Conservation (phyloP, 2,797 vertebrate species). For the Sebastes hubbsi region DNA sequence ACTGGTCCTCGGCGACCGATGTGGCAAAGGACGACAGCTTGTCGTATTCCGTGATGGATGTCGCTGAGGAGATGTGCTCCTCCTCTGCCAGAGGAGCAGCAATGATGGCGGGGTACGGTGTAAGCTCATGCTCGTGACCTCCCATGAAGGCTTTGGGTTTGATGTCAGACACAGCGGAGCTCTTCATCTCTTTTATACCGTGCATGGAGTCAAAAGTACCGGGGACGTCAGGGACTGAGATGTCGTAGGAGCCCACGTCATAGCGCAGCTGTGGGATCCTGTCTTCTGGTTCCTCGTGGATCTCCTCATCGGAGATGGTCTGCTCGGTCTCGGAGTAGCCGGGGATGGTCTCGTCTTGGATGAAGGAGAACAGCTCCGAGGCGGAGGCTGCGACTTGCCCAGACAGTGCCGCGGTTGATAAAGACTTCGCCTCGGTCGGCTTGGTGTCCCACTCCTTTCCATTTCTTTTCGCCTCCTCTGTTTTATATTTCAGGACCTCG, state of each 20-base stretch:
- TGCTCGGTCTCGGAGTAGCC: conserved; percentile 98
- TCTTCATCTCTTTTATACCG: conserved; percentile 85
- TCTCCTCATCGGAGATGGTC: conserved; percentile 98
- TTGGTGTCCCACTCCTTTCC: conserved; percentile 75
- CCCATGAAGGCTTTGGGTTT: conserved; percentile 84
- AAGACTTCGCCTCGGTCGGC: conserved; percentile 53
- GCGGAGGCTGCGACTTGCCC: conserved; percentile 62
- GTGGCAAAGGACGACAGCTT: conserved; percentile 98
- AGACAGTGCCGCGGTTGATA: background rate
- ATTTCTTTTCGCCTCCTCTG: conserved; percentile 74
- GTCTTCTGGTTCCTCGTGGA: conserved; percentile 94
- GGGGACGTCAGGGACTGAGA: conserved; percentile 89
- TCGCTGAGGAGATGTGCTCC: conserved; percentile 97
- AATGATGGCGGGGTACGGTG: conserved; percentile 88
- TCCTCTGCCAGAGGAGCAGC: conserved; percentile 97
- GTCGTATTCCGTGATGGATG: conserved; percentile 98
- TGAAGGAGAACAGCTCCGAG: conserved; percentile 91
- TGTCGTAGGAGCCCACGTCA: conserved; percentile 86
- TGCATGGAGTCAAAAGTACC: conserved; percentile 88
- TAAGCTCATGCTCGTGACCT: conserved; percentile 84
- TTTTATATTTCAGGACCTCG: conserved; percentile 83
- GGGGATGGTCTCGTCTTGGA: conserved; percentile 98
- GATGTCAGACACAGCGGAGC: conserved; percentile 69
- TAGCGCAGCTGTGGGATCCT: conserved; percentile 90
- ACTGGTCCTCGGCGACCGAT: conserved; percentile 96